These are phyloP conservation scores for Crotophaga sulcirostris DNA, from an alignment of 2,113 vertebrate species.

Conservation along the genomic window DNA sequence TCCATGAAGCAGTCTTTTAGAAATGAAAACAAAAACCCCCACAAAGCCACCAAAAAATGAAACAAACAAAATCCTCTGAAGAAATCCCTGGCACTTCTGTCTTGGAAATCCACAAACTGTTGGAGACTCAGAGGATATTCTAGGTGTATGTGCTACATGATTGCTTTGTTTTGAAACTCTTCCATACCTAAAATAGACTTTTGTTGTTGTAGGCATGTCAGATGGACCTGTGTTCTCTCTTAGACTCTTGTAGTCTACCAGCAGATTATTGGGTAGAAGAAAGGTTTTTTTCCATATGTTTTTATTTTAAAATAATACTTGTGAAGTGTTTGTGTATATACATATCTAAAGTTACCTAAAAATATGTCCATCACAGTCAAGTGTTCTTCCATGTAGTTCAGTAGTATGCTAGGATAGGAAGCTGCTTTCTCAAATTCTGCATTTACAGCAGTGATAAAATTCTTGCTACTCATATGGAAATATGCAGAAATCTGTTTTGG, in stretches of 20 bases:
- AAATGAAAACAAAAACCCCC: neutral
- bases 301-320: neutral
- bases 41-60: neutral
- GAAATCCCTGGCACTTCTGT: neutral
- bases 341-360: neutral
- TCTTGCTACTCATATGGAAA: neutral
- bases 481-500: neutral
- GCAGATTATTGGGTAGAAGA: neutral
- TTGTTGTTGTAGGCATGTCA: neutral
- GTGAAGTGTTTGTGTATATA: neutral
- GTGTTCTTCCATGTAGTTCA: neutral
- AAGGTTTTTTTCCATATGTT: neutral
- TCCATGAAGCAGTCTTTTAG: neutral
- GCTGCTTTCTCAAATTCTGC: neutral
- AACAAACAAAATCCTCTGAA: neutral
- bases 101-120: neutral
- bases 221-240: neutral
- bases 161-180: neutral
- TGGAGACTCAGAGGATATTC: neutral
- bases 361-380: neutral
- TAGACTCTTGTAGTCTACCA: neutral
- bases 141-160: fast-evolving
- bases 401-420: neutral
- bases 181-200: neutral
- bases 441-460: neutral